Evolutionary conservation across 2,888 invertebrate species (phyloP), one percentile per base, ranked within the genome.

Genomic region (Mesorhabditis spiculigera): DNA sequence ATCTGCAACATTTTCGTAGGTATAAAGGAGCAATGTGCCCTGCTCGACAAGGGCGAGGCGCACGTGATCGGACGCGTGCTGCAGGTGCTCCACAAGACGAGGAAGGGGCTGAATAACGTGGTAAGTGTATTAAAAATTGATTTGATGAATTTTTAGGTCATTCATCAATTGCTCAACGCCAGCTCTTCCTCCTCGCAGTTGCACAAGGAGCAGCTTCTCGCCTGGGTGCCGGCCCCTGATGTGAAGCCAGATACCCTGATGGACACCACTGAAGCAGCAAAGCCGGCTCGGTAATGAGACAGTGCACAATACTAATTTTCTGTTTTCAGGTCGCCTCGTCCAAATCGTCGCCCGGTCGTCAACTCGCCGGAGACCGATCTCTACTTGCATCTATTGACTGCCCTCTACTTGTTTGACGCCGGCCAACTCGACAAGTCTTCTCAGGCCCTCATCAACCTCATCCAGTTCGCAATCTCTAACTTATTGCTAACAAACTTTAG

Each of bases 401-500:
- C 83, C 8, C 62, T 83, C 62, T 77, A 76, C 71, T 71, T 82
- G 16, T 71, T 76, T 44, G 77, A 77, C 43, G 72, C 73, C 64
- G 72, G 77, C 61, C 74, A 73, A 44, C 68, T 79, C 66, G 66
- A 66, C 3, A 72, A 78, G 5, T 81, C 81, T 4, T 67, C 75
- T 13, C 67, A 65, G 45, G 71, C 78, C 8, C 78, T 75, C 13
- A 74, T 78, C 45, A 61, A 45, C 5, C 75, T 82, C 63, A 76
- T 83, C 63, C 68, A 42, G 4, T 69, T 45, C 50, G 70, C 74
- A 76, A 45, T 61, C 16, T 66, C 63, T 41, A 5, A 44, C 5
- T 66, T 43, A 5, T 72, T 16, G 92, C 96, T 91, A 90, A 90
- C 65, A 61, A 8, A 65, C n/a, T 50, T 50, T 50, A 50, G 58